phyloP scores from a whole-genome alignment of 2,113 vertebrate species.

The Gobio gobio region DNA sequence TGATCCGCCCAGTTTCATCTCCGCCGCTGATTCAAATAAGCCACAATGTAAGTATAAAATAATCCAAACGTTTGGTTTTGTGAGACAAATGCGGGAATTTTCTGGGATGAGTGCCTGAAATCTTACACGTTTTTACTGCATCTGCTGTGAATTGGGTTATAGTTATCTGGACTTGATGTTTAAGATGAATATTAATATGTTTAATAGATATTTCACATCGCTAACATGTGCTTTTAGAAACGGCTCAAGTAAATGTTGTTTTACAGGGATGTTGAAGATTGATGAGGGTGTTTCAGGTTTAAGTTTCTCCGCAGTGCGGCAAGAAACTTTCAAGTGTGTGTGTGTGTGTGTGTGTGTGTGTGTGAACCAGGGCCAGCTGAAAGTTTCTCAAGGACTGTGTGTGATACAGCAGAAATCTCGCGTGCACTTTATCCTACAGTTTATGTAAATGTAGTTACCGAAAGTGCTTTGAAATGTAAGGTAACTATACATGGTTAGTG shows the following conservation, averaged over 20 bases:
- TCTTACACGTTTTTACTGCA: neutral
- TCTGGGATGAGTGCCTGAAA: neutral
- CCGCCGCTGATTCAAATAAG: neutral
- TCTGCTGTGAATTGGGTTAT: no score
- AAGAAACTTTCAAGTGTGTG: neutral
- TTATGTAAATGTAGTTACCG: no score
- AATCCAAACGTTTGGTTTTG: no score
- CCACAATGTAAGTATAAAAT: neutral
- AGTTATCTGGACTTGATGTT: neutral
- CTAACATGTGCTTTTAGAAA: neutral
- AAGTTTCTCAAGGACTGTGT: neutral
- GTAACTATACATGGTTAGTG: no score
- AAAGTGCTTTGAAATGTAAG: no score
- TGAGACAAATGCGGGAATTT: neutral
- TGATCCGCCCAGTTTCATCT: neutral
- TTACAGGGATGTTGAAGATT: neutral
- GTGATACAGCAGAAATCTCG: neutral
- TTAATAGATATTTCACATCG: neutral
- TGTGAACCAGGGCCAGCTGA: neutral
- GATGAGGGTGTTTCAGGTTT: no score
- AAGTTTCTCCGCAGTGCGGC: constrained; percentile 21
- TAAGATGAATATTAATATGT: no score
- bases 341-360: constrained; percentile 3
- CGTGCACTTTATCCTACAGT: no score
- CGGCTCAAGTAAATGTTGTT: neutral